Base-by-base conservation (phyloP, 2,113 vertebrate species). In the Centropristis striata region DNA sequence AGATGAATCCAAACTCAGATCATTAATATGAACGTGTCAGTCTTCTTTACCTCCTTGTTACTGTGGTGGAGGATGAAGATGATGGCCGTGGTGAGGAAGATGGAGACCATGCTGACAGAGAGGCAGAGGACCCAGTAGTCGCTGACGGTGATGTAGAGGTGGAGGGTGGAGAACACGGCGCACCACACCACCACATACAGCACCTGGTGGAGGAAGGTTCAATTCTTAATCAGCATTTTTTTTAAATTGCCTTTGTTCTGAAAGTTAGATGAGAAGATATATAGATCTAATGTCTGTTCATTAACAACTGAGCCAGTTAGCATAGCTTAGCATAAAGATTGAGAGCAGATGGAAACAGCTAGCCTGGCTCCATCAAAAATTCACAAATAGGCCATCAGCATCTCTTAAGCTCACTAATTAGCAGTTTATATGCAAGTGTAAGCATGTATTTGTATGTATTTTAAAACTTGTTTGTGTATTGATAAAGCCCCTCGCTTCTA, bases 131-230 rank as follows among this genome's bases (percentile, higher is more conserved):
- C 84, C 95, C 95, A 96, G 85, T 93, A 85, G 36, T 94, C 81
- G 0, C 49, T 81, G 63, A 90, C 37, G 1, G 63, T 21, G 47
- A 95, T 76, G 84, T 93, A 94, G 25, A 86, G 66, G 71, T 95
- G 95, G 54, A 96, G 82, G 16, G 93, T 94, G 64, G 95, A 94
- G 86, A 93, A 96, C 4, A 91, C 27, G 0, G 90, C 93, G 16
- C 94, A 96, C 95, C 95, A 96, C 46, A 95, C n/a, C 44, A 95
- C 94, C 47, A 94, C 4, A 21, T 95, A 96, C 61, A 96, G 42
- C 51, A 94, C 39, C 95, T 96, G 85, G 47, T 50, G 46, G 53
- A 61, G 11, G 25, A 5, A 67, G n/a, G 8, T 32, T 32, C 3
- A 32, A 32, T 32, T 3, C 32, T 32, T 32, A 32, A 32, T 6